Evolutionary conservation across 2,113 vertebrate species (phyloP).

Genomic region (Centropus unirufus): DNA sequence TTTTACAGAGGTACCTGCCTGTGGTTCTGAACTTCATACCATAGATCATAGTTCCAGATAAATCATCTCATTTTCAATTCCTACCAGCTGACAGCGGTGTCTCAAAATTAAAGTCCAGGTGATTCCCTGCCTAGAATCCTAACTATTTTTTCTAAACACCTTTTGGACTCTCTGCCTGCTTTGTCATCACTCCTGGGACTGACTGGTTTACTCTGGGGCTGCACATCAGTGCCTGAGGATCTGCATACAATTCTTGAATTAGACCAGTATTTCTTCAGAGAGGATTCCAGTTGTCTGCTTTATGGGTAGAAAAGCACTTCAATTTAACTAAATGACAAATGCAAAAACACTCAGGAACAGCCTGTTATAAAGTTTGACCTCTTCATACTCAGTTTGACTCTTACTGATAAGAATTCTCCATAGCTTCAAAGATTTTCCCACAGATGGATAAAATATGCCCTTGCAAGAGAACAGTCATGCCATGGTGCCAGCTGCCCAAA

Average conservation of each 20-base stretch:
- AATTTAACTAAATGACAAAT: not conserved
- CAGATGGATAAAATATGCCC: not conserved
- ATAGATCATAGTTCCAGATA: not conserved
- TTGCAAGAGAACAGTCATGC: not conserved
- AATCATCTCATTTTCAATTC: not conserved
- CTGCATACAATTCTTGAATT: not conserved
- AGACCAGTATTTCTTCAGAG: not conserved
- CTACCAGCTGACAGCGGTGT: not conserved
- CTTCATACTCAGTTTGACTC: not conserved
- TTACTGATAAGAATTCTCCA: not conserved
- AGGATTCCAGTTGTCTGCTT: not conserved
- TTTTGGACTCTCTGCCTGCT: not conserved
- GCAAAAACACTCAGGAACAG: not conserved
- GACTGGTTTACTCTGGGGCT: not conserved
- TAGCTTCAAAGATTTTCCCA: not conserved
- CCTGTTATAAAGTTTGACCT: not conserved
- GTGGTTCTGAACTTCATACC: not conserved
- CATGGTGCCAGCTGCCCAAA: not conserved
- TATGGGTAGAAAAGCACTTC: not conserved
- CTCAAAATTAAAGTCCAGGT: not conserved
- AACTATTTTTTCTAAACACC: not conserved
- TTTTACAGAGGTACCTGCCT: not conserved
- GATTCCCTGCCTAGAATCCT: not conserved
- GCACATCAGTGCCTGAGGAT: not conserved
- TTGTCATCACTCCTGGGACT: not conserved